These are phyloP conservation scores for Nansenia antarctica DNA, from an alignment of 2,113 vertebrate species.

Conservation along the genomic window DNA sequence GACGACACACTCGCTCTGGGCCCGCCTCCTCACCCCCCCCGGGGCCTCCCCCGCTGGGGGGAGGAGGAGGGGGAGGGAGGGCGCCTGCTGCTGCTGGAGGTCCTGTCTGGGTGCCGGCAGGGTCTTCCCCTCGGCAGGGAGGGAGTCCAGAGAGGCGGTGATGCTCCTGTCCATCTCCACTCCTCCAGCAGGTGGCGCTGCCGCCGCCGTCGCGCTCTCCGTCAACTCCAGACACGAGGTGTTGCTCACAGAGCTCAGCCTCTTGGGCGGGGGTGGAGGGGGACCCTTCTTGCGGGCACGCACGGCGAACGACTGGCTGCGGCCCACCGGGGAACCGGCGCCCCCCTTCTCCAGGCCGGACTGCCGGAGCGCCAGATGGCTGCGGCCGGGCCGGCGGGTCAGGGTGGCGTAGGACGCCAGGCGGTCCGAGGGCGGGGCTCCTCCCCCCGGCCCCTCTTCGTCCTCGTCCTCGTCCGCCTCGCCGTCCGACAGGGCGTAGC, in stretches of 20 bases:
- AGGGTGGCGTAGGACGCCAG: slow-evolving; percentile 88
- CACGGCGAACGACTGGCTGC: slow-evolving; percentile 91
- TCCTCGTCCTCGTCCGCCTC: slow-evolving; percentile 83
- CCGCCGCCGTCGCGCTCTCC: slow-evolving; percentile 37
- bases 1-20: slow-evolving; percentile 73
- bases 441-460: slow-evolving; percentile 53
- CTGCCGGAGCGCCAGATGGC: slow-evolving; percentile 49
- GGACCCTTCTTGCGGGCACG: slow-evolving; percentile 90
- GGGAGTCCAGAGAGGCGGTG: slow-evolving; percentile 64
- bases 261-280: slow-evolving; percentile 88
- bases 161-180: slow-evolving; percentile 55
- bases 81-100: neutral
- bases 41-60: slow-evolving; percentile 19
- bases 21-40: slow-evolving; percentile 68
- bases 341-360: slow-evolving; percentile 43
- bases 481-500: slow-evolving; percentile 84
- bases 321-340: slow-evolving; percentile 78
- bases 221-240: slow-evolving; percentile 71
- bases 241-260: slow-evolving; percentile 91
- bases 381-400: slow-evolving; percentile 82
- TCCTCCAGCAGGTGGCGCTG: slow-evolving; percentile 3
- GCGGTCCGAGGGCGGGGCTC: slow-evolving; percentile 45
- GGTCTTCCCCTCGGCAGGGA: neutral
- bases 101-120: rapidly evolving
- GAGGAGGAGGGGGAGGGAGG: neutral